Evolutionary conservation across 2,888 invertebrate genomes (phyloP).

Genomic region (Lasioglossum leucozonium): DNA sequence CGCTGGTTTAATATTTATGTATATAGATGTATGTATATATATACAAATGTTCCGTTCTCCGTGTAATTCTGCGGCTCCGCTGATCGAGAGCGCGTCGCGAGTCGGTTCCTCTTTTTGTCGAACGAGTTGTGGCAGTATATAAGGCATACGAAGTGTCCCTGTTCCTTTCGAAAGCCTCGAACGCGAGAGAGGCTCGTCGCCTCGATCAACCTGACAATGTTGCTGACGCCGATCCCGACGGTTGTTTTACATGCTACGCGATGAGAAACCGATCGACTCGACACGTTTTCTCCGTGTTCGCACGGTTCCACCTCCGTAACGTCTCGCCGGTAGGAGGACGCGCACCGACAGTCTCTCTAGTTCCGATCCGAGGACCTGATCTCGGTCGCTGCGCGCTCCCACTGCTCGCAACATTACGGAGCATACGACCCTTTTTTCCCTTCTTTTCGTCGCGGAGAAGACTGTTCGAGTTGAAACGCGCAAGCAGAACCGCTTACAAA

Average conservation of each 20-base stretch:
- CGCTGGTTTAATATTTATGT: slow-evolving; percentile 38
- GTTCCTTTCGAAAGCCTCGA: slow-evolving; percentile 2
- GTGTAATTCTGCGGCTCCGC: slow-evolving; percentile 53
- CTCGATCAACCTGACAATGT: slow-evolving; percentile 27
- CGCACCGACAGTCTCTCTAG: no score
- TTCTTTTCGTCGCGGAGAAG: slow-evolving; percentile 2
- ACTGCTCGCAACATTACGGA: background rate
- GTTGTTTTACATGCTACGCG: slow-evolving; percentile 43
- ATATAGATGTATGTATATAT: slow-evolving; percentile 47
- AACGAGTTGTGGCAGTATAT: slow-evolving; percentile 69
- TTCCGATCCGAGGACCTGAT: background rate
- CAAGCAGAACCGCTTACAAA: slow-evolving; percentile 61
- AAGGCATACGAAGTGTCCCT: slow-evolving; percentile 67
- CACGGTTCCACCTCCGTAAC: background rate
- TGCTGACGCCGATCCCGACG: slow-evolving; percentile 26
- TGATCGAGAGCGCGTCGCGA: slow-evolving; percentile 34
- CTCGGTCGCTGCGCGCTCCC: background rate
- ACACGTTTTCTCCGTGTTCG: background rate
- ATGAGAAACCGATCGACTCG: slow-evolving; percentile 64
- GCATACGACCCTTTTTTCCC: background rate
- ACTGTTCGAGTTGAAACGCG: slow-evolving; percentile 49
- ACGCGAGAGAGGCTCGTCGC: background rate
- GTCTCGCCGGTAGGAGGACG: background rate
- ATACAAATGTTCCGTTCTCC: slow-evolving; percentile 45
- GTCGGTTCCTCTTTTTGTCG: slow-evolving; percentile 62